These are phyloP conservation scores for Lophura swinhoii DNA, from an alignment of 2,797 vertebrate species.

Conservation along the genomic window DNA sequence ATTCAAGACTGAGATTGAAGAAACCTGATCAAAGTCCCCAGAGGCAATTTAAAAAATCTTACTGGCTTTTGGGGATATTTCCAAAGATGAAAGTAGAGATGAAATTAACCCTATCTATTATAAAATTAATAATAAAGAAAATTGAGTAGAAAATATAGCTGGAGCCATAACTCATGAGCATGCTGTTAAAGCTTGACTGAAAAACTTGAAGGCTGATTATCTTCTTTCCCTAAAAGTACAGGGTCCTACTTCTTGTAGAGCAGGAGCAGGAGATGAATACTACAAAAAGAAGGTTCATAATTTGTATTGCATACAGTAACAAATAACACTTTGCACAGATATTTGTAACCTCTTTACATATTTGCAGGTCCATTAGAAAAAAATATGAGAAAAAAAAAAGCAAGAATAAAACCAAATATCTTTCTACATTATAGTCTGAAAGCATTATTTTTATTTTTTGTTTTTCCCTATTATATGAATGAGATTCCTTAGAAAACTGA, in stretches of 20 bases:
- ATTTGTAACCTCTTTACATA: background rate
- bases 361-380: background rate
- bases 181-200: background rate
- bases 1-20: background rate
- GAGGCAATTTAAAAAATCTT: background rate
- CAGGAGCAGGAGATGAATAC: background rate
- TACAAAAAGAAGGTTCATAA: background rate
- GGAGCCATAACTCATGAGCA: background rate
- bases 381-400: background rate
- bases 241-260: background rate
- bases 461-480: background rate
- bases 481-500: background rate
- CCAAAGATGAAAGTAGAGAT: background rate
- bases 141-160: background rate
- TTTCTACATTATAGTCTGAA: background rate
- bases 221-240: background rate
- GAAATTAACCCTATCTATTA: background rate
- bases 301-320: background rate
- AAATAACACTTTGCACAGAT: background rate
- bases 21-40: background rate
- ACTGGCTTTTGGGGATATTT: background rate
- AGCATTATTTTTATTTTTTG: background rate
- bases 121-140: slow-evolving; percentile 8
- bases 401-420: background rate
- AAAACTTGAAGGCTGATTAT: background rate